Percentiles rank a stretch among this genome's conserved stretches.
These are phyloP conservation scores for Ivindomyrus marchei DNA, from an alignment of 2,113 vertebrate genomes.

Conservation along the genomic window DNA sequence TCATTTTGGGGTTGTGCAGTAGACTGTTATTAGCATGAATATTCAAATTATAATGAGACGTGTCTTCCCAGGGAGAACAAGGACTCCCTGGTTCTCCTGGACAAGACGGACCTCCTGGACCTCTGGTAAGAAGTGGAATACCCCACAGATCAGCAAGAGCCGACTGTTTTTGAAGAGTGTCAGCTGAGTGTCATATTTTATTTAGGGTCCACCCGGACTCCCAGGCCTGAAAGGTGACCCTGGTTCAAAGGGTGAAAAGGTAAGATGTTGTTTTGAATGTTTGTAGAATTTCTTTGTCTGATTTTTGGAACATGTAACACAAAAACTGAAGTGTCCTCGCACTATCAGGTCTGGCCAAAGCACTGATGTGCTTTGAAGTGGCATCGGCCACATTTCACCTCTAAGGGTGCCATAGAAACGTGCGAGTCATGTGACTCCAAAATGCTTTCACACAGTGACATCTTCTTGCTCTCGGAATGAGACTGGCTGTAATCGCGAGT, in stretches of 20 bases:
- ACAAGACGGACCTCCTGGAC: constrained; percentile 88
- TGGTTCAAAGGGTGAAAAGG: constrained; percentile 93
- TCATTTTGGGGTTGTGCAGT: background rate
- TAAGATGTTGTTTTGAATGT: constrained; percentile 35
- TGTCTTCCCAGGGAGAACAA: constrained; percentile 82
- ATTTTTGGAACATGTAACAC: background rate
- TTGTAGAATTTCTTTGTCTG: background rate
- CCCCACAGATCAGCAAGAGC: background rate
- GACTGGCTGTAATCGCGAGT: background rate
- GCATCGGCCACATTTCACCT: background rate
- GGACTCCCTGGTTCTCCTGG: constrained; percentile 85
- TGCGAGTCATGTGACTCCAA: background rate
- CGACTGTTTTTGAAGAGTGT: constrained; percentile 17
- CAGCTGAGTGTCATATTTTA: constrained; percentile 2
- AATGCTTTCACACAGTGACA: background rate
- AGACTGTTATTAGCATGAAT: background rate
- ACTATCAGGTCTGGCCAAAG: background rate
- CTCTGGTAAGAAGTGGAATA: constrained; percentile 66
- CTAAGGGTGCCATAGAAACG: background rate
- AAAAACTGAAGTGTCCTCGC: background rate
- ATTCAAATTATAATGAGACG: background rate
- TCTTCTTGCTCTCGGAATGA: background rate
- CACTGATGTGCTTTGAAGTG: background rate
- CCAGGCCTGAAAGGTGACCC: constrained; percentile 92
- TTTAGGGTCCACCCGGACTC: constrained; percentile 88